Percentiles rank a stretch among this genome's conserved stretches.
These are phyloP conservation scores for Synergus laeviventris DNA, from an alignment of 2,888 invertebrate genomes.

Conservation along the genomic window DNA sequence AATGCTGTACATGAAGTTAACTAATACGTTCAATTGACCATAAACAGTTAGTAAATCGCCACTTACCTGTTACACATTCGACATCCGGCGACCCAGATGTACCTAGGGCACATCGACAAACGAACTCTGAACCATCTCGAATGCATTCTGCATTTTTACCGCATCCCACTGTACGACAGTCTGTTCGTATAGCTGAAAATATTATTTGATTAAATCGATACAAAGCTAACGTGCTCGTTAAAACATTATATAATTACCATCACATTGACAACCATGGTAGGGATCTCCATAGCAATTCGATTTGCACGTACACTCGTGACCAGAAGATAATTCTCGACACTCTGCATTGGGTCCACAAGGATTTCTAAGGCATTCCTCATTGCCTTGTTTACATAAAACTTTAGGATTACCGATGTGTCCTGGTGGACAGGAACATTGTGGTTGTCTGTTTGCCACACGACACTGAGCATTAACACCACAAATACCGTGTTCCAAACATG, in stretches of 20 bases:
- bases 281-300: constrained; percentile 90
- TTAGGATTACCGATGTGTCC: constrained; percentile 85
- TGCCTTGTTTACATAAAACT: constrained; percentile 83
- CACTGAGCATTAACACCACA: constrained; percentile 93
- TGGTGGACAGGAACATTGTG: constrained; percentile 87
- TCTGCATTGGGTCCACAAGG: constrained; percentile 91
- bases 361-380: constrained; percentile 86
- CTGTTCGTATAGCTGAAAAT: constrained; percentile 75
- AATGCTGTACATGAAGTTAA: constrained; percentile 72
- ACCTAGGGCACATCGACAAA: constrained; percentile 87
- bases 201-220: background rate
- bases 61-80: constrained; percentile 83
- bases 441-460: constrained; percentile 84
- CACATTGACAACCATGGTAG: constrained; percentile 87
- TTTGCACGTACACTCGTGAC: constrained; percentile 89
- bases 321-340: constrained; percentile 86
- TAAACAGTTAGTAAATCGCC: constrained; percentile 62
- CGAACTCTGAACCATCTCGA: constrained; percentile 89
- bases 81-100: constrained; percentile 85
- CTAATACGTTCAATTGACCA: constrained; percentile 64
- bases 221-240: background rate
- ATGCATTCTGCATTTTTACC: constrained; percentile 91
- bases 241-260: constrained; percentile 73
- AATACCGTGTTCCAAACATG: constrained; percentile 85
- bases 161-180: constrained; percentile 91